Percentiles rank a stretch among this genome's conserved stretches.
phyloP scores from a whole-genome alignment of 1,140 invertebrate genomes.

The Mya arenaria region DNA sequence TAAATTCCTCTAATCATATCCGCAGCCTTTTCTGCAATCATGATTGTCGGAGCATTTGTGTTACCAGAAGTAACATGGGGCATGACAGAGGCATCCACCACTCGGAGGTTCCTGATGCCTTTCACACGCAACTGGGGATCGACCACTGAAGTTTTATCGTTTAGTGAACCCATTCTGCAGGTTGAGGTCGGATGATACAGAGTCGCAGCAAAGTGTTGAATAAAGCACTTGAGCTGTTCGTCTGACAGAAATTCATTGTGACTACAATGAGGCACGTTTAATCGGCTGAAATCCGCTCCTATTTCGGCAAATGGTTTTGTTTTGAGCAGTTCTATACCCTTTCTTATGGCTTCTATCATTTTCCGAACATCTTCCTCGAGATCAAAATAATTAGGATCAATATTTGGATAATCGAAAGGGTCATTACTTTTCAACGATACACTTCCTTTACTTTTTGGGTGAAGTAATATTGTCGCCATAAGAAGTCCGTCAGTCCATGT shows the following conservation, averaged over 20 bases:
- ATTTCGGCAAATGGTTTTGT: conserved; percentile 41
- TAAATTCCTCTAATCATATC: conserved; percentile 85
- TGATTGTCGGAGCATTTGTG: conserved; percentile 91
- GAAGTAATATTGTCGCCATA: conserved; percentile 28
- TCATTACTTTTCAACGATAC: conserved; percentile 38
- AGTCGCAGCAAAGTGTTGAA: conserved; percentile 82
- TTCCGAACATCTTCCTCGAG: conserved; percentile 41
- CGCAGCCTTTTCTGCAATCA: conserved; percentile 94
- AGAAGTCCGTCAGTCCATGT: conserved; percentile 28
- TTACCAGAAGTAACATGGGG: conserved; percentile 84
- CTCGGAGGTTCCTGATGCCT: conserved; percentile 68
- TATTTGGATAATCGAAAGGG: conserved; percentile 24
- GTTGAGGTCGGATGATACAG: conserved; percentile 95
- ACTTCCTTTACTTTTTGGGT: conserved; percentile 49
- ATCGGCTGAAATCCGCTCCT: conserved; percentile 40
- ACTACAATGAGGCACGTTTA: conserved; percentile 52
- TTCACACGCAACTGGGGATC: conserved; percentile 84
- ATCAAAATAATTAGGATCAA: conserved; percentile 54
- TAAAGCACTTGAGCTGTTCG: conserved; percentile 78
- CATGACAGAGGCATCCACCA: conserved; percentile 76
- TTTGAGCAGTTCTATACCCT: conserved; percentile 14
- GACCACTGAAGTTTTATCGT: conserved; percentile 92
- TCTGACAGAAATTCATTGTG: conserved; percentile 65
- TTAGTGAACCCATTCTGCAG: conserved; percentile 95
- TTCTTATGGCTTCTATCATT: conserved; percentile 49